A percentile compares a stretch with the other conserved stretches of the same genome.
These are phyloP conservation scores for Lepidothrix coronata DNA, from an alignment of 2,113 vertebrate genomes.

Conservation along the genomic window DNA sequence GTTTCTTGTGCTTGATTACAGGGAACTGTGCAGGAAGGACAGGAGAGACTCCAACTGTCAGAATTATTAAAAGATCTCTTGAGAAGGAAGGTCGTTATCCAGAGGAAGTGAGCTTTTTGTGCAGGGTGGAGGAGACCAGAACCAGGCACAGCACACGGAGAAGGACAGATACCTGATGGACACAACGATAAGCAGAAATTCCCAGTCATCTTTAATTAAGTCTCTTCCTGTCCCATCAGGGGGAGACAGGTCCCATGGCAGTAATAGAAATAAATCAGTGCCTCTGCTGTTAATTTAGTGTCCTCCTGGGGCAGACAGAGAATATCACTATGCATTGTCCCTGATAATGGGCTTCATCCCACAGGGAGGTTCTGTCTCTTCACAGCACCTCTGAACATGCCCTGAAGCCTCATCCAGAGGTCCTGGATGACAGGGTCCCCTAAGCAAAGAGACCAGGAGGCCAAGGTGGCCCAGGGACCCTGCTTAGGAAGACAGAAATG, in stretches of 20 bases:
- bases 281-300: not conserved
- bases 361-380: not conserved
- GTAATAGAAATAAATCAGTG: not conserved
- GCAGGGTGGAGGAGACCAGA: not conserved
- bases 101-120: not conserved
- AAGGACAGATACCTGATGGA: not conserved
- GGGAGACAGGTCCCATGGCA: not conserved
- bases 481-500: accelerated
- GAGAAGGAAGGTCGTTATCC: not conserved
- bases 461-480: accelerated
- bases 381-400: not conserved
- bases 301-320: not conserved
- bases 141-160: not conserved
- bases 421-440: not conserved
- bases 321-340: not conserved
- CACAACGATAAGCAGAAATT: not conserved
- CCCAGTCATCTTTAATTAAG: not conserved
- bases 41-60: not conserved
- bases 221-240: not conserved
- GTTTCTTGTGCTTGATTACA: not conserved
- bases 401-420: not conserved
- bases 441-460: not conserved
- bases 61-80: not conserved
- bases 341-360: not conserved
- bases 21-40: not conserved